Conservation (phyloP, 2,888 invertebrate genomes). For the Yponomeuta plumbellus region DNA sequence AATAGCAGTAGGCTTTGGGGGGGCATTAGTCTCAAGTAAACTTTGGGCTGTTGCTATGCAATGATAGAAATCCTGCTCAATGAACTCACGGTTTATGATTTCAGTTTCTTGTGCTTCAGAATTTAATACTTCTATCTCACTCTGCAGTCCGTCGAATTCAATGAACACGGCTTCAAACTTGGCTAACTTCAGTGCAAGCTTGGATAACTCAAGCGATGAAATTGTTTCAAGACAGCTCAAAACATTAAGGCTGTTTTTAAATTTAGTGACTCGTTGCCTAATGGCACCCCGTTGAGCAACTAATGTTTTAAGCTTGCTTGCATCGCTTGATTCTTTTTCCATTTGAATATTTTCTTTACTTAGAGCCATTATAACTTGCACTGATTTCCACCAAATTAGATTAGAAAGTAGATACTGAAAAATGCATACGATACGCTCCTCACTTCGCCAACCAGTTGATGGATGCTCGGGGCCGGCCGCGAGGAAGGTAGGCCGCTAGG, state of each 20-base stretch:
- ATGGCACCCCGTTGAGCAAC: neutral
- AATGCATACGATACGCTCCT: too few relatives aligned
- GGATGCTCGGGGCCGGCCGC: too few relatives aligned
- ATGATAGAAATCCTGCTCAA: constrained; percentile 9
- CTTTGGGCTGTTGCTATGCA: constrained; percentile 4
- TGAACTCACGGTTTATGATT: neutral
- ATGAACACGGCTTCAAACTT: neutral
- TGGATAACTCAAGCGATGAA: neutral
- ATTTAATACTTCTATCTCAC: constrained; percentile 5
- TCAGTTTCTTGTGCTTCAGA: neutral
- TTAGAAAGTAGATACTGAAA: too few relatives aligned
- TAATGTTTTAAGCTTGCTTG: too few relatives aligned
- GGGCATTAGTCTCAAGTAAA: neutral
- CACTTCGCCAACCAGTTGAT: too few relatives aligned
- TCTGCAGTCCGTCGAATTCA: constrained; percentile 7
- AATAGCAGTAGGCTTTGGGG: neutral
- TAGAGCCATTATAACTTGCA: too few relatives aligned
- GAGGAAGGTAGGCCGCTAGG: too few relatives aligned
- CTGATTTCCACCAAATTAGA: too few relatives aligned
- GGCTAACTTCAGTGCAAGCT: neutral
- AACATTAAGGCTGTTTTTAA: too few relatives aligned
- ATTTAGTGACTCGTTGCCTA: constrained; percentile 6
- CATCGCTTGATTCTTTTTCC: too few relatives aligned
- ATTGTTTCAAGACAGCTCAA: neutral
- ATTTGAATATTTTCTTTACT: too few relatives aligned